These are phyloP conservation scores for Brachyptera risi DNA, from an alignment of 2,888 invertebrate species.

Conservation along the genomic window DNA sequence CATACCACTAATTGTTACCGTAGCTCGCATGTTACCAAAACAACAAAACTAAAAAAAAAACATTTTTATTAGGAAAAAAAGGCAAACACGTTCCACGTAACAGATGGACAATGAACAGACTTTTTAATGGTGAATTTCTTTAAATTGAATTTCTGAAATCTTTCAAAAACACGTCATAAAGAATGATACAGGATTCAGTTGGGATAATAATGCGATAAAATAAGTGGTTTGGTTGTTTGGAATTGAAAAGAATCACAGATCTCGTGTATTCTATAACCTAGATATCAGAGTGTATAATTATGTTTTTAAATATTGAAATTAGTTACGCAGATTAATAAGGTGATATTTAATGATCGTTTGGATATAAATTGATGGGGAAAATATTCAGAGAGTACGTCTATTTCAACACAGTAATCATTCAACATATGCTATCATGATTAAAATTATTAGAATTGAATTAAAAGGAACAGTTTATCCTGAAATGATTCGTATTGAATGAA, in stretches of 20 bases:
- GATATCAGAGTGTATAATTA: no score
- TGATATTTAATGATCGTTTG: no score
- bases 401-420: no score
- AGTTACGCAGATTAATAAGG: no score
- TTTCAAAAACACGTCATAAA: constrained; percentile 15
- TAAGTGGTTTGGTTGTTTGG: background rate
- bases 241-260: background rate
- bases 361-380: no score
- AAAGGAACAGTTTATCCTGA: no score
- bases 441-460: no score
- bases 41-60: background rate
- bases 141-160: background rate
- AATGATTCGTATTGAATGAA: no score
- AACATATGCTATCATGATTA: no score
- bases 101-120: constrained; percentile 3
- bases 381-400: no score
- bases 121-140: background rate
- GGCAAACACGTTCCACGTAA: constrained; percentile 1
- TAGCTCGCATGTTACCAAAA: background rate
- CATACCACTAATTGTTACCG: constrained; percentile 3
- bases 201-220: background rate
- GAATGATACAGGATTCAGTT: background rate
- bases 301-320: no score
- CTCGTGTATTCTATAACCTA: no score
- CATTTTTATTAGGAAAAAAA: background rate